phyloP scores from a whole-genome alignment of 2,888 invertebrate species.

The Eupeodes luniger region DNA sequence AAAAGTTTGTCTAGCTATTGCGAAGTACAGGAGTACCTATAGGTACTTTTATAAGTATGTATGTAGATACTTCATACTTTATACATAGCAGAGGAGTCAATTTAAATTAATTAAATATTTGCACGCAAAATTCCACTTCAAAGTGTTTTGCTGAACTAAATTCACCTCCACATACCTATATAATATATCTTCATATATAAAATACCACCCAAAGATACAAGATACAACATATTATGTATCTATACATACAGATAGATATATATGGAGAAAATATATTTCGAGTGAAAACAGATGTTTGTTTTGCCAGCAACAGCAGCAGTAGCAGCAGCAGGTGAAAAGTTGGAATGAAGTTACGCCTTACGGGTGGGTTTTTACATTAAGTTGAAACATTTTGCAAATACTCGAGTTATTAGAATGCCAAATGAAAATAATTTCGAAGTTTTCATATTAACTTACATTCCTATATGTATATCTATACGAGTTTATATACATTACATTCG shows the following conservation, averaged over 20 bases:
- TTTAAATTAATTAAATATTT: slow-evolving; percentile 76
- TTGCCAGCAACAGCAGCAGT: background rate
- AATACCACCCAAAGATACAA: slow-evolving; percentile 1
- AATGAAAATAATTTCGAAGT: slow-evolving; percentile 37
- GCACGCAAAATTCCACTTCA: slow-evolving; percentile 72
- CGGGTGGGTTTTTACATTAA: slow-evolving; percentile 46
- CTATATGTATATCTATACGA: too few relatives aligned
- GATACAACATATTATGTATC: background rate
- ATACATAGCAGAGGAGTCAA: slow-evolving; percentile 49
- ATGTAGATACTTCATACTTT: too few relatives aligned
- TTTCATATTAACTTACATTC: background rate
- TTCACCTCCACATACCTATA: slow-evolving; percentile 44
- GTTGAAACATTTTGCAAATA: slow-evolving; percentile 46
- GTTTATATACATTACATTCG: too few relatives aligned
- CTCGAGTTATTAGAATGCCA: slow-evolving; percentile 39
- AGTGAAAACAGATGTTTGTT: slow-evolving; percentile 62
- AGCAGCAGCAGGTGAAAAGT: slow-evolving; percentile 28
- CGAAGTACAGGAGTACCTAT: background rate
- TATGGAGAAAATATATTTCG: background rate
- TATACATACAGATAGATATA: background rate
- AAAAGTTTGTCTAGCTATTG: background rate
- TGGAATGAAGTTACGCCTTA: background rate
- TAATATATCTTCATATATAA: background rate
- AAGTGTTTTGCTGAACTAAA: slow-evolving; percentile 65
- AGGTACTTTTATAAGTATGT: background rate